Evolutionary conservation across 2,113 vertebrate species (phyloP), one percentile per base, ranked within the genome.

Genomic region (Vulpes vulpes): DNA sequence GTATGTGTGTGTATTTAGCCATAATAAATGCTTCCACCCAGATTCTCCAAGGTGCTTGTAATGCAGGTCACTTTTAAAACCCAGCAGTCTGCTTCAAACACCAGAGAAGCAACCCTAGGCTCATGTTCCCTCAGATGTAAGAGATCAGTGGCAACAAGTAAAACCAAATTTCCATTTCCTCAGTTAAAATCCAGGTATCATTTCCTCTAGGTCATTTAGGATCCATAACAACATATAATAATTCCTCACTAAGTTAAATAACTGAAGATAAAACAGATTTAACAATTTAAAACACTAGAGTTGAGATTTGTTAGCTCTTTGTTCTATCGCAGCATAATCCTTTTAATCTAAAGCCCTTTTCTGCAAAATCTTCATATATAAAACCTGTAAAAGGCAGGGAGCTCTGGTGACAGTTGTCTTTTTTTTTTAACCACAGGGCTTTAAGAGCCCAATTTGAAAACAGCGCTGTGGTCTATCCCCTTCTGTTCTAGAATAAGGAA

Each of bases 161-260:
- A 87, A 91, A 93, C 43, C 38, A 90, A 92, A 80, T 57, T 81
- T 78, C 32, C 59, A 53, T 88, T 96, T 95, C 30, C 81, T 92
- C 14, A 90, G 17, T n/a, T 79, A 55, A n/a, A 20, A 64, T 64
- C 38, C 59, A 81, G 25, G 27, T 69, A 74, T 85, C 4, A 60
- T 53, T 94, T 87, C 35, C 35, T 91, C 19, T 30, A 65, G 15
- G 6, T 67, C 32, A 84, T 74, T 71, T 91, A 83, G 91, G 89
- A 83, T 1, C 17, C 76, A 59, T 91, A 67, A 67, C 7, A 79
- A 88, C 11, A 64, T 9, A 67, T 53, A n/a, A 35, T 27, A 60
- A 91, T 83, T 67, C 67, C 8, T 94, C 6, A 83, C 17, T 64
- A 74, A 55, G 57, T 78, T 91, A 19, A 64, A 32, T 83, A 88